phyloP scores from a whole-genome alignment of 2,797 vertebrate species.

The Lepilemur septentrionalis region DNA sequence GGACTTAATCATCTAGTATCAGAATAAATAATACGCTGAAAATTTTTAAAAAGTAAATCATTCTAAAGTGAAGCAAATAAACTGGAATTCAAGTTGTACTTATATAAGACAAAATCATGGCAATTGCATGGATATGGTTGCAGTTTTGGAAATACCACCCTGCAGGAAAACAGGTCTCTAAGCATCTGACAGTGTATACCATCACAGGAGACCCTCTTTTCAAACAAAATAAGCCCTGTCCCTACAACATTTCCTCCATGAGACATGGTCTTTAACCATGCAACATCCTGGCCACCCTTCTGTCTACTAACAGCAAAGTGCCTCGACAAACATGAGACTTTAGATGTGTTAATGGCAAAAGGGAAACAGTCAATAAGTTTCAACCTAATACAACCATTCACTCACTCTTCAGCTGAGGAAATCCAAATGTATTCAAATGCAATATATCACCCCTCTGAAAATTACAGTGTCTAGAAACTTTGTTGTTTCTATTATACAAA shows the following conservation, averaged over 20 bases:
- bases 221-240: neutral
- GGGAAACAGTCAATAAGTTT: neutral
- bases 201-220: neutral
- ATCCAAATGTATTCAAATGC: neutral
- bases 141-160: neutral
- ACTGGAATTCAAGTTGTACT: neutral
- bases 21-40: neutral
- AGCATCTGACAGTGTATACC: neutral
- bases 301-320: neutral
- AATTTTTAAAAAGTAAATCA: neutral
- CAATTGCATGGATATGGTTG: neutral
- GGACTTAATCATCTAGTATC: neutral
- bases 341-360: neutral
- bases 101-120: neutral
- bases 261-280: neutral
- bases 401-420: neutral
- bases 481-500: neutral
- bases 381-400: neutral
- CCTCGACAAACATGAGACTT: neutral
- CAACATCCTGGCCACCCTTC: neutral
- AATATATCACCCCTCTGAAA: neutral
- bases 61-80: neutral
- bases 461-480: neutral
- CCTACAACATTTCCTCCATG: neutral
- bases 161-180: neutral